A percentile compares a stretch with the other conserved stretches of the same genome.
phyloP scores from a whole-genome alignment of 2,113 vertebrate genomes.

The Rhynchomys soricoides region DNA sequence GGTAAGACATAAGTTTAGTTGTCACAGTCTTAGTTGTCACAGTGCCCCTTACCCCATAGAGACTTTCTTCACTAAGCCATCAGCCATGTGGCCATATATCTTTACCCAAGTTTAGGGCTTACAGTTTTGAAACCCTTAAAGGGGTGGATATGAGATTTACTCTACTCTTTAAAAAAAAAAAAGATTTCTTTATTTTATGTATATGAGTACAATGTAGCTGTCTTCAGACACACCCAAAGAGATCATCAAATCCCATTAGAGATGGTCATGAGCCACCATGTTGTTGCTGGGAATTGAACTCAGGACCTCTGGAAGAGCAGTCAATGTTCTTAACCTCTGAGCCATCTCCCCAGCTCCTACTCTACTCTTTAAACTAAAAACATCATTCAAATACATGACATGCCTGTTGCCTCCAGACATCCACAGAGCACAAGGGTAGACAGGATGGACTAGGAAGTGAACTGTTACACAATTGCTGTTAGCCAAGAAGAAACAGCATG shows the following conservation, averaged over 20 bases:
- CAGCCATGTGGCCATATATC: neutral
- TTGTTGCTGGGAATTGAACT: too few relatives aligned
- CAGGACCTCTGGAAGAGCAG: too few relatives aligned
- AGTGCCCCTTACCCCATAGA: neutral
- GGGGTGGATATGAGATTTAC: neutral
- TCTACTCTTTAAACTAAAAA: slow-evolving; percentile 15
- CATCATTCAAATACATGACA: neutral
- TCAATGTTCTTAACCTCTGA: too few relatives aligned
- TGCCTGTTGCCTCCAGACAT: neutral
- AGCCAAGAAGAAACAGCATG: neutral
- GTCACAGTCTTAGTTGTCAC: neutral
- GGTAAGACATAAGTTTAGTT: neutral
- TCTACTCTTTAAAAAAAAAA: neutral
- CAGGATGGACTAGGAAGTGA: neutral
- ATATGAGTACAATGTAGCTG: too few relatives aligned
- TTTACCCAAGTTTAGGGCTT: neutral
- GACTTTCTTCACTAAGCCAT: neutral
- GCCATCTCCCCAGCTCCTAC: too few relatives aligned
- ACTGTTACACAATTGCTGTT: neutral
- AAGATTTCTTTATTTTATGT: too few relatives aligned
- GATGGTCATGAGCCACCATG: too few relatives aligned
- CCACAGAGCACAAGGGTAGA: neutral
- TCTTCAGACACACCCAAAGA: too few relatives aligned
- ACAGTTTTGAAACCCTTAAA: slow-evolving; percentile 30
- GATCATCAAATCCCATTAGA: too few relatives aligned